Base-by-base conservation (phyloP, 2,113 vertebrate species). In the Centropristis striata region DNA sequence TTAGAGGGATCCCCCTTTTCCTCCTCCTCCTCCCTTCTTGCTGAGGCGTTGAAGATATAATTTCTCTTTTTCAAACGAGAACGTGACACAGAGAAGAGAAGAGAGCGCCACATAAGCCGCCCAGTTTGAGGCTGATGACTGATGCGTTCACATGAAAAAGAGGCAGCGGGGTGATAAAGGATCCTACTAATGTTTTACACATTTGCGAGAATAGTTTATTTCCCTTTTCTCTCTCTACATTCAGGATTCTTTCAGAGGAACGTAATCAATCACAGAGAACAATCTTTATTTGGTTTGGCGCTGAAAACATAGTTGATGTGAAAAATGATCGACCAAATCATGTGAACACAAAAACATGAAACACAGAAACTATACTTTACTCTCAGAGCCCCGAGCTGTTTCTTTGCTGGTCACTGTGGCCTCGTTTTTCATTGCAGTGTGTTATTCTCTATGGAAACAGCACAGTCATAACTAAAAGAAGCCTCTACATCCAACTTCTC, bases 51-150 rank as follows among this genome's bases (percentile, higher is more conserved):
- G 42, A 51, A 61, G 76, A 85, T 87, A 75, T 88, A 1, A 81
- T 86, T 85, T 59, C 23, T 84, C 42, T 77, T 25, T 66, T 39
- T 20, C 47, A 65, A 74, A 81, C 27, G 36, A 67, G 73, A 57
- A 42, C 0, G 18, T 77, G 69, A 72, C 70, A 79, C 67, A 41
- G 64, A 75, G 54, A 44, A 53, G 11, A 54, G 65, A 23, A 50
- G 54, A 53, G 54, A 71, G 42, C 3, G 2, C 8, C 39, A 37
- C 54, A 57, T 36, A 60, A 44, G 50, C 21, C 46, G 51, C 58
- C 58, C 20, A n/a, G 47, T 73, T 18, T 54, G 11, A 59, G 41
- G 42, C 25, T 13, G 47, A 55, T 39, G 47, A 70, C 49, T 21
- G 69, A 69, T 72, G 63, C 13, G 50, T 69, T 57, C 47, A 49